A percentile compares a stretch with the other conserved stretches of the same genome.
Conservation (phyloP, 2,113 vertebrate species). For the Cyanoramphus novaezelandiae region DNA sequence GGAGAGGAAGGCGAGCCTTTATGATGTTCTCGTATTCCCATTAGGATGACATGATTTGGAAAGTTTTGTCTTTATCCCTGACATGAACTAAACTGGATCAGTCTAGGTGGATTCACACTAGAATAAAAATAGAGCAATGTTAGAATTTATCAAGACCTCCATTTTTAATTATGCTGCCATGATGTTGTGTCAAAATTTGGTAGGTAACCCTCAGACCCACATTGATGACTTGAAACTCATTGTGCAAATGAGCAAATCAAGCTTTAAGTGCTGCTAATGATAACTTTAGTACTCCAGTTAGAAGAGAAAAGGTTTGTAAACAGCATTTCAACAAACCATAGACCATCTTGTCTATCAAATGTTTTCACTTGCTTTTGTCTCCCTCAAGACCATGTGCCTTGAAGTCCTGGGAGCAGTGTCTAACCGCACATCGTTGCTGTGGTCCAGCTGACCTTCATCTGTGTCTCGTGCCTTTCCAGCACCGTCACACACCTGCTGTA, state of each 20-base stretch:
- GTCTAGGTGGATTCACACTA: not conserved
- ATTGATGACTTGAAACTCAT: not conserved
- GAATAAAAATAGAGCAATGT: not conserved
- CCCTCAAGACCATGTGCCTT: not conserved
- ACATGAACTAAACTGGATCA: not conserved
- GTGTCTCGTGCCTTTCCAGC: not conserved
- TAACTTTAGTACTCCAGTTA: not conserved
- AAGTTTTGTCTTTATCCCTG: not conserved
- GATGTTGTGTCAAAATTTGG: not conserved
- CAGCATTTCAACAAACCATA: not conserved
- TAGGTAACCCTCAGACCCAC: not conserved
- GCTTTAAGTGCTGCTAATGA: not conserved
- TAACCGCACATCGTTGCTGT: not conserved
- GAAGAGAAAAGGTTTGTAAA: not conserved
- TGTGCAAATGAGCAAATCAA: not conserved
- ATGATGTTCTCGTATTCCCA: not conserved
- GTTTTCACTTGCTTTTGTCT: not conserved
- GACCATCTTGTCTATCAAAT: fast-evolving
- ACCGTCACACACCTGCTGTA: not conserved
- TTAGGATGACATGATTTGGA: not conserved
- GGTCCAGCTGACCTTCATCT: not conserved
- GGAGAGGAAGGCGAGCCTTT: not conserved
- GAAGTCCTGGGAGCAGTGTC: not conserved
- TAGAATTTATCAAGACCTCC: not conserved
- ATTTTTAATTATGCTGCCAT: not conserved